Percentiles rank a stretch among this genome's conserved stretches.
These are phyloP conservation scores for Paracentrotus lividus DNA, from an alignment of 53 echinoderm and acorn worm genomes.

Conservation along the genomic window DNA sequence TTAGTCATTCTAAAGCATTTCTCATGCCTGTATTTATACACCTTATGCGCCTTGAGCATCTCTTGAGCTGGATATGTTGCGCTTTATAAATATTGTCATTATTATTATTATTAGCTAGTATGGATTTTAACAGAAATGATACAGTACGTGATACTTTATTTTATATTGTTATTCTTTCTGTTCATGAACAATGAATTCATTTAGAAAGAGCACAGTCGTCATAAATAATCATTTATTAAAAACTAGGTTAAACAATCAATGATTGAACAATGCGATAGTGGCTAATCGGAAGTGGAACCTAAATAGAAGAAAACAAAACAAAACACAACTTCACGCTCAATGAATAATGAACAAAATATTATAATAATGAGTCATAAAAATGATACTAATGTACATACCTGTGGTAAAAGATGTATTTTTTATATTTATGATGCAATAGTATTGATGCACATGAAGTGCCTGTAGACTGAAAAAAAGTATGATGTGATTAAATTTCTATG, in stretches of 20 bases:
- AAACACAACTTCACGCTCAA: background rate
- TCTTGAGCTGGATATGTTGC: too few relatives aligned
- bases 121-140: background rate
- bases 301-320: background rate
- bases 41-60: too few relatives aligned
- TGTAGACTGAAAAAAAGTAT: background rate
- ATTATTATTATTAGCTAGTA: too few relatives aligned
- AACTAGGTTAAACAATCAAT: constrained; percentile 23
- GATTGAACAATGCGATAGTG: background rate
- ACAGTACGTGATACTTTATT: background rate
- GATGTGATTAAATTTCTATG: background rate
- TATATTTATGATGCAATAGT: background rate
- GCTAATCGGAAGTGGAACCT: background rate
- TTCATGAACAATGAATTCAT: background rate
- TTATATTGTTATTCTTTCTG: background rate
- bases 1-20: too few relatives aligned
- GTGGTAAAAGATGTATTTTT: background rate
- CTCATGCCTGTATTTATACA: too few relatives aligned
- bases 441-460: background rate
- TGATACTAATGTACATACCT: background rate
- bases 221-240: background rate
- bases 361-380: background rate
- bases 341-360: background rate
- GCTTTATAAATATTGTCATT: too few relatives aligned
- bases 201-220: background rate